Base-by-base conservation (phyloP, 1,140 invertebrate genomes). In the Drosophila repleta region DNA sequence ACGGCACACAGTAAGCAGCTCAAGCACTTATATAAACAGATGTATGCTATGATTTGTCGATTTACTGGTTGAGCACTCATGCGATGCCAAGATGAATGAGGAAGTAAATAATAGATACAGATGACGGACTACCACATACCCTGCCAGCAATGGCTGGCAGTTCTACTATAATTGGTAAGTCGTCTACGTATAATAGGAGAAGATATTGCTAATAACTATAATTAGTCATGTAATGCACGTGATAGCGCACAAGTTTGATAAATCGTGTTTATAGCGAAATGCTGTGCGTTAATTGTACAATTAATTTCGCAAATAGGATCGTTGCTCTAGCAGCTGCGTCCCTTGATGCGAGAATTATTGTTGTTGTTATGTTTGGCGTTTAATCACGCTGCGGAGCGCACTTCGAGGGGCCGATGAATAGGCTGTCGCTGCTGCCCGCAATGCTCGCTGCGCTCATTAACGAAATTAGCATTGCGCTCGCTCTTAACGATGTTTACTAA, bases 401-500 rank as follows among this genome's bases (percentile, higher is more conserved):
- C 39, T 29, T 57, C 29, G 26, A 45, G 39, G 39, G 17, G 24
- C 37, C 39, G 20, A 8, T 35, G 43, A 46, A 32, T 48, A 21
- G 29, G 46, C 8, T 49, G 39, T 37, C 39, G 10, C 0, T 35
- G 29, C n/a, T 53, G 8, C 0, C 10, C 7, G 8, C 17, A 10
- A 17, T 53, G 7, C 20, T 13, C 7, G 32, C 35, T 56, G 15
- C 52, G 43, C 20, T 57, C 52, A 71, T 65, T 65, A 65, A 45
- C 17, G n/a, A 71, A 71, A 71, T 66, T 71, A 71, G 68, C 48
- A 37, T 66, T 71, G 56, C 24, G 37, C 41, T 26, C 20, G 37
- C 62, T 66, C 49, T 66, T 65, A 65, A 57, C 61, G 61, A 51
- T 70, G 52, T 70, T 51, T 57, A 48, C 62, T 66, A 71, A 66